Conservation (phyloP, 2,888 invertebrate species). For the Helleia helle region DNA sequence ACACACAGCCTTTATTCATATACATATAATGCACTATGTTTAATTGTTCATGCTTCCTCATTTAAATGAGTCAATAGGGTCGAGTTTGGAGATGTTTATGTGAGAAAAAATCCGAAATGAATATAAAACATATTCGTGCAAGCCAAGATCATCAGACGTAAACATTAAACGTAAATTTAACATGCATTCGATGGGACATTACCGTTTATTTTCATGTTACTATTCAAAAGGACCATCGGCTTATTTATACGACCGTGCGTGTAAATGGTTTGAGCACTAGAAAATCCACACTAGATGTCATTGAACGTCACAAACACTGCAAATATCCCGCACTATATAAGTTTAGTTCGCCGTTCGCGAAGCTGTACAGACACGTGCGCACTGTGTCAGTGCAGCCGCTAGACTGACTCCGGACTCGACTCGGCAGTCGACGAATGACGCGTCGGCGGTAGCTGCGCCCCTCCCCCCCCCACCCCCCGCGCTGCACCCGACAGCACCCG, state of each 20-base stretch:
- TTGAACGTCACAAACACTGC: slow-evolving; percentile 60
- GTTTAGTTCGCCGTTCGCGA: slow-evolving; percentile 46
- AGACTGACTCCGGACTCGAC: slow-evolving; percentile 34
- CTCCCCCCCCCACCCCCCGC: slow-evolving; percentile 23
- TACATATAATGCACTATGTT: slow-evolving; percentile 57
- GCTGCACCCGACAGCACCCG: slow-evolving; percentile 26
- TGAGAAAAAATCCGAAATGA: not conserved
- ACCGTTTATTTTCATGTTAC: slow-evolving; percentile 72
- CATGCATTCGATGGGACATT: slow-evolving; percentile 59
- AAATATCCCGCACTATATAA: slow-evolving; percentile 54
- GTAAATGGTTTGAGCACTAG: no score
- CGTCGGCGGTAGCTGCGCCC: slow-evolving; percentile 39
- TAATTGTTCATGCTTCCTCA: slow-evolving; percentile 59
- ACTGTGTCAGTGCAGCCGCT: slow-evolving; percentile 33
- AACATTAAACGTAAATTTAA: slow-evolving; percentile 45
- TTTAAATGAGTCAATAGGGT: slow-evolving; percentile 66
- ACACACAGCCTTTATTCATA: slow-evolving; percentile 63
- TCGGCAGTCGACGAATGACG: slow-evolving; percentile 28
- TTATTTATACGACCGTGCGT: slow-evolving; percentile 32
- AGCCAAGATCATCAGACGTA: slow-evolving; percentile 65
- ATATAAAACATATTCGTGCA: slow-evolving; percentile 42
- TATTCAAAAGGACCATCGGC: slow-evolving; percentile 70
- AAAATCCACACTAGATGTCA: slow-evolving; percentile 41
- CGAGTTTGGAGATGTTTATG: no score
- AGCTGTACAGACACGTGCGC: slow-evolving; percentile 28